These are phyloP conservation scores for Sinosuthora webbiana DNA, from an alignment of 2,113 vertebrate genomes.

Conservation along the genomic window DNA sequence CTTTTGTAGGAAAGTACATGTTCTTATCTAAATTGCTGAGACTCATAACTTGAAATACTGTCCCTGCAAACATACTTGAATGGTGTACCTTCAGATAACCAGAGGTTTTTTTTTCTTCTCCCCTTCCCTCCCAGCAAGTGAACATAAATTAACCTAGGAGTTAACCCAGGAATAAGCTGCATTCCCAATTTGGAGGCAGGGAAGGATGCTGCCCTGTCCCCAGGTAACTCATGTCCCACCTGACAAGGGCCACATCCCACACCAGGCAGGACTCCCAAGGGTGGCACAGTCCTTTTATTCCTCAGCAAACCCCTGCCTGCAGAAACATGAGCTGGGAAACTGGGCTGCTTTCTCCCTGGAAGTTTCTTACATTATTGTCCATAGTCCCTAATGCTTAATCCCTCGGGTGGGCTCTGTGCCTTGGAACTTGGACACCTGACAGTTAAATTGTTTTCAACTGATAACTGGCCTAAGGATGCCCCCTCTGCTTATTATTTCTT, in stretches of 20 bases:
- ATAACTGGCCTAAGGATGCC: slow-evolving; percentile 17
- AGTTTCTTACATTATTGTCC: neutral
- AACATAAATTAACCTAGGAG: slow-evolving; percentile 15
- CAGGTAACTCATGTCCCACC: neutral
- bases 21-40: slow-evolving; percentile 47
- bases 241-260: neutral
- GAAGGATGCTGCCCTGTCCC: neutral
- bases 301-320: neutral
- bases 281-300: neutral
- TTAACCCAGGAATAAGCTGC: neutral
- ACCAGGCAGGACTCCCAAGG: neutral
- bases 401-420: neutral
- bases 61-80: neutral
- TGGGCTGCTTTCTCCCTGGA: neutral
- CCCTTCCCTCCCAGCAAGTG: neutral
- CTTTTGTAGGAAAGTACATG: neutral
- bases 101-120: neutral
- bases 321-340: neutral
- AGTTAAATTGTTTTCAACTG: neutral
- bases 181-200: neutral
- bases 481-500: slow-evolving; percentile 43
- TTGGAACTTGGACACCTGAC: neutral
- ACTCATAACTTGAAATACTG: slow-evolving; percentile 46
- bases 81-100: neutral
- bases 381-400: neutral